Conservation (phyloP, 2,888 invertebrate species). For the Seira sanloemensis region DNA sequence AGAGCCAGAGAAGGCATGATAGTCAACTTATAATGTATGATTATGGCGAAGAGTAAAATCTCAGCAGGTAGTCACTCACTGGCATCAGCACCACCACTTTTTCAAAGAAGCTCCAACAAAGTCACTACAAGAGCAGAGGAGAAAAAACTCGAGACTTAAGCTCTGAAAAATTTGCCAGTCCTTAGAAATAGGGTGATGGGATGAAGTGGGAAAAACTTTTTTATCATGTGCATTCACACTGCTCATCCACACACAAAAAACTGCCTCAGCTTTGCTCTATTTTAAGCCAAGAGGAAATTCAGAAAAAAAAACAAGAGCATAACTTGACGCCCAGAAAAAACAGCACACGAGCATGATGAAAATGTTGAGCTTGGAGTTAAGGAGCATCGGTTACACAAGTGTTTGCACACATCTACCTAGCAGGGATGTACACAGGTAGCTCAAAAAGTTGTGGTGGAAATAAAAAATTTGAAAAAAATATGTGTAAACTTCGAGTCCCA, state of each 20-base stretch:
- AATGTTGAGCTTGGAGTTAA: background rate
- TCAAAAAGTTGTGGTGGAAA: background rate
- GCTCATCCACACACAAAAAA: background rate
- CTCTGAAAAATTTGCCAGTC: constrained; percentile 11
- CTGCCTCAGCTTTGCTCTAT: background rate
- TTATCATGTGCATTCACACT: constrained; percentile 4
- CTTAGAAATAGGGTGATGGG: background rate
- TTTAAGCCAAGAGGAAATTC: background rate
- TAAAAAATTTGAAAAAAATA: background rate
- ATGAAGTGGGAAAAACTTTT: background rate
- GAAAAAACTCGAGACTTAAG: too few relatives aligned
- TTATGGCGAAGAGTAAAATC: constrained; percentile 42
- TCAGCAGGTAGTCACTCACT: constrained; percentile 55
- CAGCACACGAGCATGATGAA: background rate
- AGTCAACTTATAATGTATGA: constrained; percentile 3
- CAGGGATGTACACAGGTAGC: too few relatives aligned
- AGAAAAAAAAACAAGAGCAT: too few relatives aligned
- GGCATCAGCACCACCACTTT: background rate
- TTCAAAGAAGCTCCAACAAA: background rate
- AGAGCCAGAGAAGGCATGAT: background rate
- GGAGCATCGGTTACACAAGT: background rate
- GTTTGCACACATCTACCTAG: constrained; percentile 3
- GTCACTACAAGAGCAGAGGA: background rate
- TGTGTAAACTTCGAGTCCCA: too few relatives aligned
- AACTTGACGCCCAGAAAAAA: background rate